Evolutionary conservation across 2,797 vertebrate species (phyloP).

Genomic region (Fistularia commersonii): DNA sequence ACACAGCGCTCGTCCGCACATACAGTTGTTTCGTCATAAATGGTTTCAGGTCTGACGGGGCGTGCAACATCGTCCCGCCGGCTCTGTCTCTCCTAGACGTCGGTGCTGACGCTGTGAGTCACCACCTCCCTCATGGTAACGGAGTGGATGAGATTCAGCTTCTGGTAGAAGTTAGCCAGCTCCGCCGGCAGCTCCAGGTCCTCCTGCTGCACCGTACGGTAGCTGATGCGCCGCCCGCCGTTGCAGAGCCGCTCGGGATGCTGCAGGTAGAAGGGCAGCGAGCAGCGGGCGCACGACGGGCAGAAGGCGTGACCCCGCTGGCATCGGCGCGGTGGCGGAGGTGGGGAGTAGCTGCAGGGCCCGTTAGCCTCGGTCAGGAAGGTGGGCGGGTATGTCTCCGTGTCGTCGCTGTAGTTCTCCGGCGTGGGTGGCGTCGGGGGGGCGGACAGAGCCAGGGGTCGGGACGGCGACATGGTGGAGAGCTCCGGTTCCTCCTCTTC

Average conservation of each 20-base stretch:
- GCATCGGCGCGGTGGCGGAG: constrained; percentile 71
- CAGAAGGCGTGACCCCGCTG: constrained; percentile 79
- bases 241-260: constrained; percentile 83
- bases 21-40: too few relatives aligned
- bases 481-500: constrained; percentile 83
- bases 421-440: constrained; percentile 57
- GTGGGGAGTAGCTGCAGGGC: constrained; percentile 72
- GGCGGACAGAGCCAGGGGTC: constrained; percentile 56
- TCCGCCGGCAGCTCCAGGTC: constrained; percentile 78
- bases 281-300: constrained; percentile 81
- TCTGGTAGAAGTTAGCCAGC: constrained; percentile 78
- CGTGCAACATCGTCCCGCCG: not conserved
- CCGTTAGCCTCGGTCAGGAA: constrained; percentile 84
- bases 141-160: constrained; percentile 85
- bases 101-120: constrained; percentile 89
- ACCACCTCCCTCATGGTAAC: constrained; percentile 88
- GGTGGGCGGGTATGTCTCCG: constrained; percentile 72
- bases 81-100: constrained; percentile 79
- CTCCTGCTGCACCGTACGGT: constrained; percentile 83
- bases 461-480: constrained; percentile 55
- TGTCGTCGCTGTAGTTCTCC: constrained; percentile 44
- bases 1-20: not conserved
- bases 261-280: constrained; percentile 86
- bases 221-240: constrained; percentile 82
- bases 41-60: too few relatives aligned